A percentile compares a stretch with the other conserved stretches of the same genome.
These are phyloP conservation scores for Microctonus aethiopoides DNA, from an alignment of 2,888 invertebrate species.

Conservation along the genomic window DNA sequence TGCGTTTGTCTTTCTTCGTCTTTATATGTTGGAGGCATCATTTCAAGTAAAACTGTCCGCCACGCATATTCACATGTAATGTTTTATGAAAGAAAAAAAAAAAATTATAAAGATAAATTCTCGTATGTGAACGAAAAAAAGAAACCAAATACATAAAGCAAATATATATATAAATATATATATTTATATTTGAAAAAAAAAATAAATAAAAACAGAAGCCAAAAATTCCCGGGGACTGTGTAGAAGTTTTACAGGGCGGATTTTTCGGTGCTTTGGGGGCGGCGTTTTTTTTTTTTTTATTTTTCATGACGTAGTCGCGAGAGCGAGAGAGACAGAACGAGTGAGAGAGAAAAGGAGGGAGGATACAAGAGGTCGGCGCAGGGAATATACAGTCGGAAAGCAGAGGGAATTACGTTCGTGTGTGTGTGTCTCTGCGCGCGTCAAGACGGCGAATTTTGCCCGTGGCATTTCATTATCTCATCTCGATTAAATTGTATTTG, in stretches of 20 bases:
- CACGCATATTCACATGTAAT: background rate
- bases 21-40: background rate
- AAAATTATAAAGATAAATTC: background rate
- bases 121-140: background rate
- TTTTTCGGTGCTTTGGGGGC: constrained; percentile 22
- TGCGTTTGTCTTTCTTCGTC: background rate
- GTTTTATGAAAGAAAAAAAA: background rate
- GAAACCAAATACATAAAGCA: background rate
- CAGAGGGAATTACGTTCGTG: constrained; percentile 37
- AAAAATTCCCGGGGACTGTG: constrained; percentile 12
- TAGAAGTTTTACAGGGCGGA: constrained; percentile 23
- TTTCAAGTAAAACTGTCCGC: background rate
- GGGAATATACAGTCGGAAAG: constrained; percentile 33
- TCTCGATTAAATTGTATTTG: background rate
- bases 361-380: constrained; percentile 22
- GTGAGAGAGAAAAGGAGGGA: constrained; percentile 12
- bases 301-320: constrained; percentile 12
- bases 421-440: constrained; percentile 27
- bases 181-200: background rate
- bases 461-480: background rate
- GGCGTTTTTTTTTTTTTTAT: constrained; percentile 19
- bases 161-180: no score
- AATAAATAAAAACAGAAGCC: constrained; percentile 21
- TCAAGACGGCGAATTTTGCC: constrained; percentile 10
- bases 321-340: background rate